Evolutionary conservation across 2,797 vertebrate genomes (phyloP).

Genomic region (Acanthurus lineatus): DNA sequence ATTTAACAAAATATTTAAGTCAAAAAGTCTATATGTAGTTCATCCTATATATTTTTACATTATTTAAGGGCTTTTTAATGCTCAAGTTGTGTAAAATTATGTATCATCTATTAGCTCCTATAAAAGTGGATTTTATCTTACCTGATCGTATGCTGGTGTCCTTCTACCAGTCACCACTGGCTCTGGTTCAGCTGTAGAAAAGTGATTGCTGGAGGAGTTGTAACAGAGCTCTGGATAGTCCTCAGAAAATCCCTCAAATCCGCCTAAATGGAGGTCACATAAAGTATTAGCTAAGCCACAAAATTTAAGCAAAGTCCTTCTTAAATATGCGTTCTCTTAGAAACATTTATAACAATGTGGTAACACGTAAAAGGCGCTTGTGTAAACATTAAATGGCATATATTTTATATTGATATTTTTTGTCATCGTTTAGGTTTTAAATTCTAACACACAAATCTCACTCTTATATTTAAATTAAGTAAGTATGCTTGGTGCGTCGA

Average conservation of each 20-base stretch:
- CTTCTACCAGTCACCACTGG: slow-evolving; percentile 68
- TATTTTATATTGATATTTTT: not conserved
- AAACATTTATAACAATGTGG: not conserved
- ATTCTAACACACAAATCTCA: not conserved
- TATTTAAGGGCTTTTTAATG: not conserved
- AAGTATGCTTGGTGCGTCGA: not conserved
- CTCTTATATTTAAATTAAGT: not conserved
- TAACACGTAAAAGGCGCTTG: not conserved
- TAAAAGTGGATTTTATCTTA: slow-evolving; percentile 46
- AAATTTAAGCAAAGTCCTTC: slow-evolving; percentile 17
- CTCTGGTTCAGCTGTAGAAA: slow-evolving; percentile 64
- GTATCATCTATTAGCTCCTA: no score
- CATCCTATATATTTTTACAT: not conserved
- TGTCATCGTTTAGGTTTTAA: not conserved
- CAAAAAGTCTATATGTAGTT: not conserved
- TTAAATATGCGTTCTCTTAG: not conserved
- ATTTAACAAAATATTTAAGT: not conserved
- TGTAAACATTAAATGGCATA: not conserved
- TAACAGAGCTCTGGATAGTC: slow-evolving; percentile 87
- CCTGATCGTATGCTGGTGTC: slow-evolving; percentile 89
- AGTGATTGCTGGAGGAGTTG: slow-evolving; percentile 55
- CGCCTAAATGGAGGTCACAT: slow-evolving; percentile 80
- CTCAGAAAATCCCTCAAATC: slow-evolving; percentile 86
- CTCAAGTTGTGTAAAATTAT: not conserved
- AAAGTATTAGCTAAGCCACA: slow-evolving; percentile 25